Evolutionary conservation across 2,113 vertebrate genomes (phyloP).

Genomic region (Mugil cephalus): DNA sequence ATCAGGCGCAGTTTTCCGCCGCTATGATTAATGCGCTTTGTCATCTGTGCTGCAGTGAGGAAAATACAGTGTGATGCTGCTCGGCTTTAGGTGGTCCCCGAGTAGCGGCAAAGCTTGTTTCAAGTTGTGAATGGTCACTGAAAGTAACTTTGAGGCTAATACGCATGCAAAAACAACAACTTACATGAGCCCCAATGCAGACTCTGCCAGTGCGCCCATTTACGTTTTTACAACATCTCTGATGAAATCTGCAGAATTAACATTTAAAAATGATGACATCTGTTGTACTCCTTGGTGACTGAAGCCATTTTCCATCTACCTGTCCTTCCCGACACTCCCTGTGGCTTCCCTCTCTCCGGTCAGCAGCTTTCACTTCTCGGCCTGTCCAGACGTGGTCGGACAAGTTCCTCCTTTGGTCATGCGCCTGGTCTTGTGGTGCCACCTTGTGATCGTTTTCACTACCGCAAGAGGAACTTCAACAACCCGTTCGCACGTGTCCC

Average conservation of each 20-base stretch:
- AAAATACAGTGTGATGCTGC: constrained; percentile 35
- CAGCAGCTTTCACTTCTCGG: constrained; percentile 1
- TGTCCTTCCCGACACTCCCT: not conserved
- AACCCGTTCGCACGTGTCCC: not conserved
- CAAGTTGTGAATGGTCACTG: not conserved
- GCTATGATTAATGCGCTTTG: constrained; percentile 81
- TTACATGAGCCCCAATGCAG: too few species aligned
- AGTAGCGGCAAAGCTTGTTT: not conserved
- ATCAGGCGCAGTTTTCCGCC: constrained; percentile 74
- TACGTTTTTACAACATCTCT: not conserved
- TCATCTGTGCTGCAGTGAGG: constrained; percentile 58
- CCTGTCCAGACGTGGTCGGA: accelerated
- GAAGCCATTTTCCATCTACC: not conserved
- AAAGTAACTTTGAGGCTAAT: not conserved
- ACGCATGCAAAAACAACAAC: too few species aligned
- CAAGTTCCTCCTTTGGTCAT: not conserved
- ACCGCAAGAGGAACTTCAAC: constrained; percentile 2
- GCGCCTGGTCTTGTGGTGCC: constrained; percentile 14
- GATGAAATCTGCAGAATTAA: not conserved
- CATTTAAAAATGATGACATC: too few species aligned
- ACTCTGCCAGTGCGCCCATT: not conserved
- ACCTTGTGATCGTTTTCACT: constrained; percentile 35
- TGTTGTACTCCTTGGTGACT: too few species aligned
- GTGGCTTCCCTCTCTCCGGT: not conserved
- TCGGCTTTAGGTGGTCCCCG: constrained; percentile 6